These are phyloP conservation scores for Pampusana beccarii DNA, from an alignment of 2,113 vertebrate species.

Conservation along the genomic window DNA sequence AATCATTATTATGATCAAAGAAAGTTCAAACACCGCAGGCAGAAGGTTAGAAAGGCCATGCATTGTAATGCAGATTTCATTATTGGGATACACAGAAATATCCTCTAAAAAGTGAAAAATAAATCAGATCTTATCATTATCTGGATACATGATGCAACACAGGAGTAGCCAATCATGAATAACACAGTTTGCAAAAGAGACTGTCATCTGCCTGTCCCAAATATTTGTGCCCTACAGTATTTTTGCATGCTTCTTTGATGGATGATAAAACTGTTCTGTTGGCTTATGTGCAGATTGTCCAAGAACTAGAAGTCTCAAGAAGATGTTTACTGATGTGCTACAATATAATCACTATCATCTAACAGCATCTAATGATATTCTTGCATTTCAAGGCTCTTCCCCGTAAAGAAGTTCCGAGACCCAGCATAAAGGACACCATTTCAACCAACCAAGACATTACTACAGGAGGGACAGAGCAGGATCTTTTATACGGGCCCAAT, in stretches of 20 bases:
- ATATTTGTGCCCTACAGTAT: background rate
- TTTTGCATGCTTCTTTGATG: background rate
- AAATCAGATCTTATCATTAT: background rate
- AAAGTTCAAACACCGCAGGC: background rate
- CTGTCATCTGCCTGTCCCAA: background rate
- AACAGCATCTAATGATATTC: background rate
- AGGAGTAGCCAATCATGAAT: background rate
- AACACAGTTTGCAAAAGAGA: background rate
- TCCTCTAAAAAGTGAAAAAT: background rate
- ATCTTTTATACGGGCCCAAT: background rate
- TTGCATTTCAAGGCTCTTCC: background rate
- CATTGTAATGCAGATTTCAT: conserved; percentile 37
- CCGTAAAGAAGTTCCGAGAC: background rate
- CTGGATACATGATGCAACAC: background rate
- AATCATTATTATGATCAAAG: conserved; percentile 2
- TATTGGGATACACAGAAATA: background rate
- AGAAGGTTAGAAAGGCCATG: conserved; percentile 16
- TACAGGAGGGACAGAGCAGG: background rate
- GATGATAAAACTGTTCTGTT: background rate
- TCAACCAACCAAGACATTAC: background rate
- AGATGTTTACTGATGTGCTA: background rate
- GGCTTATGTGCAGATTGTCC: background rate
- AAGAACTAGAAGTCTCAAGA: background rate
- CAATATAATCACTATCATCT: background rate
- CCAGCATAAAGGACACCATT: background rate